Base-by-base conservation (phyloP, 2,797 vertebrate genomes). In the Pelochelys cantorii region DNA sequence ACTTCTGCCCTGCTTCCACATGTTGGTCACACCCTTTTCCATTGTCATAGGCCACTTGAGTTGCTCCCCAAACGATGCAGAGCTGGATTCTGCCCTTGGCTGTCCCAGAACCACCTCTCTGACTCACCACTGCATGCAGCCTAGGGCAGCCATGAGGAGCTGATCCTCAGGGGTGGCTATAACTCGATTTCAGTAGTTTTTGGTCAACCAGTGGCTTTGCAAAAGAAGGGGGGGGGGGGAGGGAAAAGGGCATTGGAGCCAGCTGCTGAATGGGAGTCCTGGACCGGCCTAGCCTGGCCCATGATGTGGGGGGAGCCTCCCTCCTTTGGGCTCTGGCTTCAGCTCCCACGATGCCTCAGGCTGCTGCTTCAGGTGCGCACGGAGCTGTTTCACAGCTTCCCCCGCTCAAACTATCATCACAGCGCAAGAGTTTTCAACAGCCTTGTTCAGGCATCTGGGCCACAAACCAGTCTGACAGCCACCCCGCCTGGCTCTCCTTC, bases 1-100 rank as follows among this genome's bases (percentile, higher is more conserved):
- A 17, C 83, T 11, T 31, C 8, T 54, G 53, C 17, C 13, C 60
- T 54, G 6, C 9, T 56, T 57, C 56, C 5, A n/a, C 55, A 0
- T 2, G 3, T 0, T 1, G 57, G 42, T 8, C 2, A 0, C 17
- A 27, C 31, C 42, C 5, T 0, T 82, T 2, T 23, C 42, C 23
- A 7, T 8, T 11, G 2, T 23, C 25, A 27, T 3, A 23, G 23
- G 23, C 23, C 42, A 17, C 74, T 48, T 75, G 74, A 4, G 22
- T 48, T 29, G 74, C 37, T 75, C 74, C 74, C 22, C 12, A 48
- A 75, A 27, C 13, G 7, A 14, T 22, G 6, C 3, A 12, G 74
- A 27, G 8, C 13, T 23, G 14, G 22, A 27, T 48, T 75, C 7
- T 42, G 71, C 23, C 37, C 23, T 27, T 23, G 7, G 12, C 14